Evolutionary conservation across 2,113 vertebrate species (phyloP).

Genomic region (Megaceryle torquata): DNA sequence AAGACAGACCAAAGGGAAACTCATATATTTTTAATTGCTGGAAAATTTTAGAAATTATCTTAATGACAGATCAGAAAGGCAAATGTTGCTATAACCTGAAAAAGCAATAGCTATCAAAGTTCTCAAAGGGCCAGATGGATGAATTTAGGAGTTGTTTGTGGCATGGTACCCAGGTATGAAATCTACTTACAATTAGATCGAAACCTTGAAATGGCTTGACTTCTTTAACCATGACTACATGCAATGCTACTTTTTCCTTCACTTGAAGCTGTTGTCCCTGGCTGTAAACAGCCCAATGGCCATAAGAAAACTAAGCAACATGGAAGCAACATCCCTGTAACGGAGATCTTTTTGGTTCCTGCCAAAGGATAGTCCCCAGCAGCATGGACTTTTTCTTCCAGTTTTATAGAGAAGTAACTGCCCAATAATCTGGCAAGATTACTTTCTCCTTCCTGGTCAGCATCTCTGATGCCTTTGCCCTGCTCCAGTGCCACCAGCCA

Average conservation of each 20-base stretch:
- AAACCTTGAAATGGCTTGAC: not conserved
- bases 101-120: not conserved
- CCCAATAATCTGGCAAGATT: conserved; percentile 6
- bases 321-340: not conserved
- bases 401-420: conserved; percentile 70
- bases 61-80: not conserved
- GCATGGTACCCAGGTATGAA: not conserved
- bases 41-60: not conserved
- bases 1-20: not conserved
- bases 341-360: not conserved
- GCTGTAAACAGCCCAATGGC: not conserved
- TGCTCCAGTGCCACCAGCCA: conserved; percentile 66
- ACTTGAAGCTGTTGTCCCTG: not conserved
- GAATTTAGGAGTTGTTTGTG: not conserved
- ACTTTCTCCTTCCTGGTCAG: conserved; percentile 76
- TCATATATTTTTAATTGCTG: not conserved
- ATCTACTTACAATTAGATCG: not conserved
- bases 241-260: not conserved
- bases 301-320: not conserved
- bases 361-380: not conserved
- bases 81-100: not conserved
- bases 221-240: not conserved
- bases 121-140: not conserved
- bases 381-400: conserved; percentile 72
- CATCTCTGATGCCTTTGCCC: conserved; percentile 67